Conservation (phyloP, 2,113 vertebrate species). For the Hypocryptadius cinnamomeus region DNA sequence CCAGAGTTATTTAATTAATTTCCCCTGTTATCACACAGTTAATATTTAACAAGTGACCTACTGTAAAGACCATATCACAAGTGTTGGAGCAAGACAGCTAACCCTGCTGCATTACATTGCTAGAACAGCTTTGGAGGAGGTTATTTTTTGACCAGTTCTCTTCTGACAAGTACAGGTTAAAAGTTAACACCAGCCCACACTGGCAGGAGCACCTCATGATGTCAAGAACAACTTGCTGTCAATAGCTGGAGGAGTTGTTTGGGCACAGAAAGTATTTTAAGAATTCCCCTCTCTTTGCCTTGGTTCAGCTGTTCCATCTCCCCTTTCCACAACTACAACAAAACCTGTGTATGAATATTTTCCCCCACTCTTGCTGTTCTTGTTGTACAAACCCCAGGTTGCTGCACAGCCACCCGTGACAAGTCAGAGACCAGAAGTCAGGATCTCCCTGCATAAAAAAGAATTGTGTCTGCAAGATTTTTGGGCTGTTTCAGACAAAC, state of each 20-base stretch:
- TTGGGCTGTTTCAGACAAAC: not conserved
- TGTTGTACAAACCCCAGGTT: not conserved
- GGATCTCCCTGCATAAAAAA: not conserved
- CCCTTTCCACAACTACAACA: not conserved
- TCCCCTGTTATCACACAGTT: not conserved
- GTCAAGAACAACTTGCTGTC: not conserved
- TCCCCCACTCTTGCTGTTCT: not conserved
- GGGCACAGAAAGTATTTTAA: not conserved
- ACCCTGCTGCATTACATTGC: not conserved
- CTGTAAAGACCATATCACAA: not conserved
- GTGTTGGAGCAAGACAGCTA: not conserved
- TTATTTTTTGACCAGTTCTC: not conserved
- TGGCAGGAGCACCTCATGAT: not conserved
- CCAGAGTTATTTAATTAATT: not conserved
- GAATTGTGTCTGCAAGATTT: not conserved
- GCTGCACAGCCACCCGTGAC: not conserved
- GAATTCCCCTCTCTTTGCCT: not conserved
- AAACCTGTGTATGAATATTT: not conserved
- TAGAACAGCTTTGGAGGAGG: not conserved
- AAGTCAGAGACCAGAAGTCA: not conserved
- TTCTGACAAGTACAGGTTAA: not conserved
- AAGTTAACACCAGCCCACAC: not conserved
- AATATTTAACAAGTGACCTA: constrained; percentile 19
- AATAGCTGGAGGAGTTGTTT: not conserved
- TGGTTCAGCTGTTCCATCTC: not conserved